These are phyloP conservation scores for Decapterus maruadsi DNA, from an alignment of 2,797 vertebrate species.

Conservation along the genomic window DNA sequence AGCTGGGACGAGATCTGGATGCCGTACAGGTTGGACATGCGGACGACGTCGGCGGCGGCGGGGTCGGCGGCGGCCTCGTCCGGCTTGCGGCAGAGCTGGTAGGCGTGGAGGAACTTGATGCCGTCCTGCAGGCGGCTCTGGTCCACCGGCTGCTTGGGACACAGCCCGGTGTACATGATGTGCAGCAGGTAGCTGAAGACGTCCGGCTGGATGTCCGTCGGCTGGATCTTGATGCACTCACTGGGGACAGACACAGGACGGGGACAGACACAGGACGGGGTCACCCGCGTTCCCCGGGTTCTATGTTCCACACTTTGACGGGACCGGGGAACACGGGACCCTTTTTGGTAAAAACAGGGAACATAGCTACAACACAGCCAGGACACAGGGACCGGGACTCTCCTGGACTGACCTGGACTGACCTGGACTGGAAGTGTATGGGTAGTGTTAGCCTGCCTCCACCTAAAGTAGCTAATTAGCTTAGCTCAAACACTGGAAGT, in stretches of 20 bases:
- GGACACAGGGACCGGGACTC: too few species aligned
- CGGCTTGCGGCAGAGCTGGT: constrained; percentile 91
- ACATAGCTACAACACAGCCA: too few species aligned
- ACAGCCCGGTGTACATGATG: constrained; percentile 97
- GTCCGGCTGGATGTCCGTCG: constrained; percentile 97
- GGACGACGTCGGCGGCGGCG: constrained; percentile 83
- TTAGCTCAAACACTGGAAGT: too few species aligned
- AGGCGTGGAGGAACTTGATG: constrained; percentile 95
- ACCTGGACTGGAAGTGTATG: too few species aligned
- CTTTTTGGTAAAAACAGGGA: too few species aligned
- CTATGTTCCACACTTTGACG: too few species aligned
- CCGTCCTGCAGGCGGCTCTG: constrained; percentile 94
- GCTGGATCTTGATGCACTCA: constrained; percentile 99
- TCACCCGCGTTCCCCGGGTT: too few species aligned
- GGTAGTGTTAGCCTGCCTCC: too few species aligned
- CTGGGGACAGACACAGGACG: constrained; percentile 75
- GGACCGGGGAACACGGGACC: too few species aligned
- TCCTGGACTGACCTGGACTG: too few species aligned
- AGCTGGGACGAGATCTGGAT: constrained; percentile 98
- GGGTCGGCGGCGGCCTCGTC: constrained; percentile 83
- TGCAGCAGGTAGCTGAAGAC: constrained; percentile 98
- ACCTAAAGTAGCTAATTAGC: too few species aligned
- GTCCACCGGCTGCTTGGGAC: constrained; percentile 94
- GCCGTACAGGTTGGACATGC: constrained; percentile 97
- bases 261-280: not conserved